phyloP scores from a whole-genome alignment of 2,888 invertebrate genomes.

The Dorcus hopei region DNA sequence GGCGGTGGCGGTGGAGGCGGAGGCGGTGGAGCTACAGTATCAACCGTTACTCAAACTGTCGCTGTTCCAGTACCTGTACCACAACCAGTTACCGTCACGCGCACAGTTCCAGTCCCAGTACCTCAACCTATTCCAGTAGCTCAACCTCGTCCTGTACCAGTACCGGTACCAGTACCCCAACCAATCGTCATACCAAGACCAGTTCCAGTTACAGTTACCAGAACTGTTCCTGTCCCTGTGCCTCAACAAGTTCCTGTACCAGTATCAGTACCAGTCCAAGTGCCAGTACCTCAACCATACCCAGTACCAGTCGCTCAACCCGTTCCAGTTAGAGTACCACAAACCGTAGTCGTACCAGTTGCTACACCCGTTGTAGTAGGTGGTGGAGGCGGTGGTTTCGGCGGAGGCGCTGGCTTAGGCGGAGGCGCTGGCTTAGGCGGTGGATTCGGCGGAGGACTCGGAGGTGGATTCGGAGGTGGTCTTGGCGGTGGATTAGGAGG shows the following conservation, averaged over 20 bases:
- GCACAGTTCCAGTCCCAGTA: slow-evolving; percentile 53
- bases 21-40: slow-evolving; percentile 39
- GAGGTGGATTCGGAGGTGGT: slow-evolving; percentile 22
- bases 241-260: slow-evolving; percentile 46
- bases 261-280: slow-evolving; percentile 51
- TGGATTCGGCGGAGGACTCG: slow-evolving; percentile 27
- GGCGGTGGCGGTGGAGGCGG: slow-evolving; percentile 23
- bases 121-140: slow-evolving; percentile 55
- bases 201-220: slow-evolving; percentile 34
- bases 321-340: slow-evolving; percentile 45
- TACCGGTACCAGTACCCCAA: slow-evolving; percentile 53
- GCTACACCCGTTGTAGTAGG: slow-evolving; percentile 53
- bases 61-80: slow-evolving; percentile 44
- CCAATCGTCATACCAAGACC: slow-evolving; percentile 19
- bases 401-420: slow-evolving; percentile 23
- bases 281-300: slow-evolving; percentile 55
- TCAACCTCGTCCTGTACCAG: slow-evolving; percentile 50
- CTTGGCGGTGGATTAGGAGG: slow-evolving; percentile 12
- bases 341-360: slow-evolving; percentile 55
- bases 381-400: slow-evolving; percentile 31
- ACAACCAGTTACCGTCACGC: slow-evolving; percentile 32
- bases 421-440: slow-evolving; percentile 17
- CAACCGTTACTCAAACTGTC: slow-evolving; percentile 38
- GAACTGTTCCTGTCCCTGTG: slow-evolving; percentile 43
- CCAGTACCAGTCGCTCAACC: slow-evolving; percentile 57